Evolutionary conservation across 2,113 vertebrate genomes (phyloP), one percentile per base, ranked within the genome.

Genomic region (Heterotilapia buettikoferi): DNA sequence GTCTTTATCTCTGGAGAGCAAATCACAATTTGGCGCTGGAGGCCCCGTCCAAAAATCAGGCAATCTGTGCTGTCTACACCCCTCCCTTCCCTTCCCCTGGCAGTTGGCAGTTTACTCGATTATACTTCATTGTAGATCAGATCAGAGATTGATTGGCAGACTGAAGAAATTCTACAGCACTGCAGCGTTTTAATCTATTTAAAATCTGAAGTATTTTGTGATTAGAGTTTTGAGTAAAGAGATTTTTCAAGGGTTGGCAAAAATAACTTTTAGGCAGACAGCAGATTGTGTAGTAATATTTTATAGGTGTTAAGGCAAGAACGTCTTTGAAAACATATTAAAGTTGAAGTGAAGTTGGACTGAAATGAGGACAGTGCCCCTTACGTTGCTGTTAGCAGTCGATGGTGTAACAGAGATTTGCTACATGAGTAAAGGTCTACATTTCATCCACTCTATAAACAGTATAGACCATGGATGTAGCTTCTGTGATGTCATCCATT

Each of bases 61-160:
- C 95, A 95, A 94, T 93, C 93, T 94, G 94, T 94, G 93, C 90
- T 54, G 92, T 93, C 89, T 92, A 89, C 88, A 29, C 68, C 81
- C 57, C 52, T 76, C 71, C 43, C 26, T 76, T 76, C 24, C 40
- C 40, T 50, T 86, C 26, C 68, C 68, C 47, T 26, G 45, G 80
- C 88, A 88, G 89, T 89, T 90, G 90, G 86, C 92, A 73, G 52
- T 73, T 90, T 54, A 80, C 86, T 87, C 59, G 33, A 86, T 92
- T 81, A 88, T 81, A 90, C 71, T 88, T 88, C 87, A 56, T 47
- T 79, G 73, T 40, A 45, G 47, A 86, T 40, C 73, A 82, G 82
- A 93, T 92, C 57, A 78, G 52, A 86, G 54, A 29, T 36, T 71
- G 84, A 88, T 61, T 88, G 86, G 38, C 89, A 84, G 78, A 6